Evolutionary conservation across 2,797 vertebrate genomes (phyloP), one percentile per base, ranked within the genome.

Genomic region (Centroberyx gerrardi): DNA sequence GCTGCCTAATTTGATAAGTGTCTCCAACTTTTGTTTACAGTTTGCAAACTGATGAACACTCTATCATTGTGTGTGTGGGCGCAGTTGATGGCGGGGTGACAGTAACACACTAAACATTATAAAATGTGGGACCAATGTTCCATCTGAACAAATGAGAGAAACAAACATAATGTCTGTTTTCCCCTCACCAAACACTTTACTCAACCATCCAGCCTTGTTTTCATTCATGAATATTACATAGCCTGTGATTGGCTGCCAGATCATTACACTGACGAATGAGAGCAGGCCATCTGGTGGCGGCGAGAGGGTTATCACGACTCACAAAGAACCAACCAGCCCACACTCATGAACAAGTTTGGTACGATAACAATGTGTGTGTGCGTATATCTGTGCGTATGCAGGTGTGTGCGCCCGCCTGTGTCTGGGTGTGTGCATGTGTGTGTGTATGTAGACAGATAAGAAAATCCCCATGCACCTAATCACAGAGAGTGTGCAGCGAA

Each of bases 181-280:
- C 56, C 56, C 74, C 62, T 64, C 64, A 53, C 70, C 60, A 76
- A 72, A 83, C 55, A 83, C 69, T 81, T 80, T 54, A 54, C 64
- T 69, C 66, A 68, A 63, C 59, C 71, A 84, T 76, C 76, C 69
- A 54, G 63, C 4, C n/a, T 40, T 6, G 76, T 70, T 84, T 90
- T 90, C 82, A 83, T 82, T 88, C 67, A 70, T 63, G 67, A 85
- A 79, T 85, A 87, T 83, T 90, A 70, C 74, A 80, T 76, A 18
- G 46, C 12, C 7, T 10, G 65, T 72, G 56, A 62, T 72, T 82
- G 86, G 78, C 69, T 87, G 85, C 81, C 76, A 81, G 64, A 78
- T 85, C 53, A 59, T 89, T 67, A 74, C 67, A 66, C 54, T 86
- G 67, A 70, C 81, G 61, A 81, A 82, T 17, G 77, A 84, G 75